phyloP scores from a whole-genome alignment of 2,797 vertebrate species.

The Rhinogobio ventralis region DNA sequence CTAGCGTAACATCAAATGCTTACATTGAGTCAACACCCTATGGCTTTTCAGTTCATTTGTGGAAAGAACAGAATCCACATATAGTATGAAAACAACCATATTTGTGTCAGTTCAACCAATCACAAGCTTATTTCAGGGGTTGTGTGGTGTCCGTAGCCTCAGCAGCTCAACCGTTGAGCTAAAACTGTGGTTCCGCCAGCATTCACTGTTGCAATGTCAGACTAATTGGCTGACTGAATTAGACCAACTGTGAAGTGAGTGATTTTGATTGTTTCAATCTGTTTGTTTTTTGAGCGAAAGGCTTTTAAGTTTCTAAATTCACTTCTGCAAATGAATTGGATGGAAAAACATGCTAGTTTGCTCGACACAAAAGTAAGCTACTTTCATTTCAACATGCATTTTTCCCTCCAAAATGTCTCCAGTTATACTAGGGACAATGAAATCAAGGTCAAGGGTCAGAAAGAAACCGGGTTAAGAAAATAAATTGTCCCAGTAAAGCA shows the following conservation, averaged over 20 bases:
- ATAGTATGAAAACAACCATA: not conserved
- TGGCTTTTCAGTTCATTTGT: constrained; percentile 6
- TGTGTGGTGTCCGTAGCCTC: not conserved
- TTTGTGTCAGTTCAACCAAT: not conserved
- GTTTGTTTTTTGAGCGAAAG: constrained; percentile 9
- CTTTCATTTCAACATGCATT: not conserved
- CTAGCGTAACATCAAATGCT: constrained; percentile 16
- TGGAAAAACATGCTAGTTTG: not conserved
- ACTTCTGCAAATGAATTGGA: not conserved
- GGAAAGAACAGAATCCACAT: not conserved
- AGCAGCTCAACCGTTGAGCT: not conserved
- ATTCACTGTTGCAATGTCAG: not conserved
- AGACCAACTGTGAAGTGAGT: not conserved
- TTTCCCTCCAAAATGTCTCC: not conserved
- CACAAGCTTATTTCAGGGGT: not conserved
- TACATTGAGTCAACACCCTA: constrained; percentile 7
- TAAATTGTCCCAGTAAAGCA: constrained; percentile 1
- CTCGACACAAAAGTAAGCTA: not conserved
- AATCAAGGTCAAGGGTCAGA: constrained; percentile 25
- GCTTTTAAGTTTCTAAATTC: constrained; percentile 6
- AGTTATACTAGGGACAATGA: not conserved
- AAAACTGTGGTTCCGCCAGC: not conserved
- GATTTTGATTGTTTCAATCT: constrained; percentile 9
- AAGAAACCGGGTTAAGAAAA: constrained; percentile 16
- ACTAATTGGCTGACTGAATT: constrained; percentile 29